A percentile compares a stretch with the other conserved stretches of the same genome.
These are phyloP conservation scores for Onychostoma macrolepis DNA, from an alignment of 2,113 vertebrate genomes.

Conservation along the genomic window DNA sequence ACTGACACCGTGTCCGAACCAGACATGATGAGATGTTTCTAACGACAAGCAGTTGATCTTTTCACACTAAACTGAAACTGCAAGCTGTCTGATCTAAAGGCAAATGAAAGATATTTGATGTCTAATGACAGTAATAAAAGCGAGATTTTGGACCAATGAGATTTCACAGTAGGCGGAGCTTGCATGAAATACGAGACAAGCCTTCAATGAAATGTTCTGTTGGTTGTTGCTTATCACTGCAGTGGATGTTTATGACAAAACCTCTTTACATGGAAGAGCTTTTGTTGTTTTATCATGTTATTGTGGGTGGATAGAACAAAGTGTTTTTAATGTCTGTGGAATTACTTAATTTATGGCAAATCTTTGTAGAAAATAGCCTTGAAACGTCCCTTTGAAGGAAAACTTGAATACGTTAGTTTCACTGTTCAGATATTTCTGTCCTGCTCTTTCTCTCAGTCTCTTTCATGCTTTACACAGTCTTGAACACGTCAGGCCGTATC, in stretches of 20 bases:
- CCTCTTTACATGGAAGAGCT: not conserved
- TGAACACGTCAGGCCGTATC: conserved; percentile 16
- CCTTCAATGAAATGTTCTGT: not conserved
- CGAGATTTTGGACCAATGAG: not conserved
- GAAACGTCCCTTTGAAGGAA: not conserved
- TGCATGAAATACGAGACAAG: not conserved
- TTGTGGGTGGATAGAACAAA: not conserved
- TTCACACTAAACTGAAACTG: not conserved
- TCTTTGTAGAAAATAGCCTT: not conserved
- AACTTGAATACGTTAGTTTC: not conserved
- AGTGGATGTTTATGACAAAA: not conserved
- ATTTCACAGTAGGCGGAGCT: not conserved
- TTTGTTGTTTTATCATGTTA: not conserved
- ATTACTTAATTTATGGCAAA: not conserved
- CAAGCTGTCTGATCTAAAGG: not conserved
- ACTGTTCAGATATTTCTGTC: conserved; percentile 10
- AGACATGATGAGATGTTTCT: not conserved
- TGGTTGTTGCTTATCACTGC: not conserved
- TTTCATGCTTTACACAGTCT: conserved; percentile 10
- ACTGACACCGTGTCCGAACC: not conserved
- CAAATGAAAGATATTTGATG: not conserved
- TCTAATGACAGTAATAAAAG: not conserved
- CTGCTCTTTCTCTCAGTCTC: not conserved
- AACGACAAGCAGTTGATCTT: not conserved
- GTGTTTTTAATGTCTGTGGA: not conserved